A percentile compares a stretch with the other conserved stretches of the same genome.
Conservation (phyloP, 2,113 vertebrate genomes). For the Alouatta palliata region DNA sequence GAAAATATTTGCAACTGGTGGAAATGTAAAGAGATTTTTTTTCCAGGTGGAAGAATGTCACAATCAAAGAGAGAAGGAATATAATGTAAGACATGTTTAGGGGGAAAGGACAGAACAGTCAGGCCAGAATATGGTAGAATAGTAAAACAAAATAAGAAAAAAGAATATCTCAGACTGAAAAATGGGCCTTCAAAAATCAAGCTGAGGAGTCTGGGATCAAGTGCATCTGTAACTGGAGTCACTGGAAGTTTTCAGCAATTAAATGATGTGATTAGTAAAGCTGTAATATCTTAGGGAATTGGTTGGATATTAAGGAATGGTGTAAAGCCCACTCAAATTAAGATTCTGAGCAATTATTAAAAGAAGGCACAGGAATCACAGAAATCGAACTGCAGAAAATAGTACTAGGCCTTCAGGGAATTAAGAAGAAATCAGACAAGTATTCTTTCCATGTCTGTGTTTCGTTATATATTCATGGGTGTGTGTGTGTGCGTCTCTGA, state of each 20-base stretch:
- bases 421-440: background rate
- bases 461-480: background rate
- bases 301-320: background rate
- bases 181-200: background rate
- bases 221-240: background rate
- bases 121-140: background rate
- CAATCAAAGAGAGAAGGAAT: background rate
- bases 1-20: background rate
- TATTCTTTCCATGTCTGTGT: background rate
- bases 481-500: background rate
- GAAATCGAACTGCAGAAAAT: background rate
- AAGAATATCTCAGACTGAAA: background rate
- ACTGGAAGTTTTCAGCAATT: background rate
- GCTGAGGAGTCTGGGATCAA: background rate
- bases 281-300: background rate
- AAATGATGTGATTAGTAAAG: background rate
- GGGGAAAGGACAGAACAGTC: background rate
- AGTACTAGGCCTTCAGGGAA: background rate
- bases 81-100: background rate
- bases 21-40: background rate
- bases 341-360: background rate
- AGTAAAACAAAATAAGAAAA: background rate
- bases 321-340: background rate
- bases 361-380: background rate
- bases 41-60: background rate